Evolutionary conservation across 2,888 invertebrate genomes (phyloP), one percentile per base, ranked within the genome.

Genomic region (Amblyteles armatorius): DNA sequence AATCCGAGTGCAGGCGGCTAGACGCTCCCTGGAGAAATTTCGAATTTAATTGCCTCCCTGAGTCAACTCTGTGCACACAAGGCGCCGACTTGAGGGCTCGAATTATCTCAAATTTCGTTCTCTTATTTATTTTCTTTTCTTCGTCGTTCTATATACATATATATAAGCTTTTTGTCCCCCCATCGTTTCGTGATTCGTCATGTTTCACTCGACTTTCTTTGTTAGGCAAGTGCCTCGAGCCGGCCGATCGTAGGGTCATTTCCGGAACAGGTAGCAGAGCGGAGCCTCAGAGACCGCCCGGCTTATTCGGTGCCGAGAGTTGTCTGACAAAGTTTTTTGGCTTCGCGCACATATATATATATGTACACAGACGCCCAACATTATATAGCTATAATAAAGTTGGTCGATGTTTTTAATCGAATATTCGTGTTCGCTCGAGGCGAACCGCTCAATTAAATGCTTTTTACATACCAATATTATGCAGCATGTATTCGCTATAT

Each of bases 191-290:
- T 76, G 63, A 76, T 76, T 76, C 76, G 48, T 76, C 63, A 67
- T 60, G 80, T 80, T 60, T 76, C 67, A 80, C 80, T 71, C 44
- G 50, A 79, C 79, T 83, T 79, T 83, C 74, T 82, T 82, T 71
- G 73, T 82, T 82, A 74, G 73, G 74, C 79, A 82, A 83, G 40
- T 71, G 29, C 33, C 2, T 52, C 44, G 72, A 76, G 36, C 68
- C 57, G 22, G 67, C 60, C 33, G 48, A 76, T 40, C 40, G 40
- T 33, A 55, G 60, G 48, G 68, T 57, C 48, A 71, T 77, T 71
- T 82, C 77, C 76, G 71, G 36, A 57, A 69, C 33, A 57, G 63
- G 82, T 69, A 76, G 26, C 16, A n/a, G n/a, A 73, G n/a, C 36
- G 22, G 55, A 26, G 4, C 33, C 22, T 22, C n/a, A 11, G 33